Evolutionary conservation across 2,888 invertebrate genomes (phyloP), one percentile per base, ranked within the genome.

Genomic region (Psylliodes chrysocephalus): DNA sequence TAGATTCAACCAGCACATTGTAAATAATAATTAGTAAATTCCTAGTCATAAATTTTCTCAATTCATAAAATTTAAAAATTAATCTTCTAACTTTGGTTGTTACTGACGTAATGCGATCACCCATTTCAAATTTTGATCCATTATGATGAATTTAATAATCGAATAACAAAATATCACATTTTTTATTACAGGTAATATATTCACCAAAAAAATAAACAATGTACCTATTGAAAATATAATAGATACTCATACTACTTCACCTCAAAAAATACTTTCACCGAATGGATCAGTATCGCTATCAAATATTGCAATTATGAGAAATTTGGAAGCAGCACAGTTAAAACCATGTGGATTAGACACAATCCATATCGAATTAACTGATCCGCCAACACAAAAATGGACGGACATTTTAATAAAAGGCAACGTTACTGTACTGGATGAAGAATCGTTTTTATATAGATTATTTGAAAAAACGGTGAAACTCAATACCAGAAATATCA

Each of bases 401-500:
- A 28, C 49, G 1, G 61, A 64, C 25, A 53, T 78, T 15, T 49
- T 60, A 54, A 64, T 78, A 12, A 38, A 44, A 22, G 75, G 75
- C 15, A 73, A 78, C 47, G 75, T 73, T 10, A 73, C 73, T 14
- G 56, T 77, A 47, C 52, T 73, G 51, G 77, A 79, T 44, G 60
- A 71, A 14, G 67, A 71, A 17, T 68, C 67, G 52, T 40, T 68
- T 18, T 56, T 80, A 6, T 61, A 62, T 55, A 57, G 67, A 30
- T 72, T 81, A 46, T 70, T 79, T 2, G 64, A 76, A 12, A 74
- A 78, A 33, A 70, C 75, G 7, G 77, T 80, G 6, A 71, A 70
- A 30, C 66, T 49, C 25, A 67, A 72, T 35, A 55, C 57, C 28
- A 64, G 69, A 49, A 77, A 77, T 65, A 55, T 69, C 10, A 75